A percentile compares a stretch with the other conserved stretches of the same genome.
phyloP scores from a whole-genome alignment of 2,797 vertebrate species.

The Prunella strophiata region DNA sequence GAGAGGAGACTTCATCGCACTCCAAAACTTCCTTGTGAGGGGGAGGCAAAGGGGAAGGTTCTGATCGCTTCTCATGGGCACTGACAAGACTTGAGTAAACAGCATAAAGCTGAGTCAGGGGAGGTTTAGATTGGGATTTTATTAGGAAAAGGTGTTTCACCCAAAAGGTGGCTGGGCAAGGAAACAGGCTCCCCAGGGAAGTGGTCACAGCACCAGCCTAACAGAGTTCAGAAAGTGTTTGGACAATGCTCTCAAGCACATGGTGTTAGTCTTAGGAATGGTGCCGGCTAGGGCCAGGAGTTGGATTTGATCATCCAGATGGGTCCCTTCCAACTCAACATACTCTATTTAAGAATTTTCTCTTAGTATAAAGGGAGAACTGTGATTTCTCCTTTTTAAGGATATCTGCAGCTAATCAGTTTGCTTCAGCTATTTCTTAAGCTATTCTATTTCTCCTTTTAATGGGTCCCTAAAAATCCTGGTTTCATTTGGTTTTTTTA shows the following conservation, averaged over 20 bases:
- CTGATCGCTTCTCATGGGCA: not conserved
- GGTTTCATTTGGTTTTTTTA: not conserved
- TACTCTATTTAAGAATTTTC: not conserved
- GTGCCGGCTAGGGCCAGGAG: not conserved
- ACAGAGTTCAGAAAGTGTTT: not conserved
- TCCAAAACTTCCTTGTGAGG: not conserved
- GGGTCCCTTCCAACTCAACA: not conserved
- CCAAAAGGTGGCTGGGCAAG: not conserved
- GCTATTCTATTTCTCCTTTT: not conserved
- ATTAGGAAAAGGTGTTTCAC: not conserved
- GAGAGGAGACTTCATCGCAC: not conserved
- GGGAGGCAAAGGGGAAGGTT: not conserved
- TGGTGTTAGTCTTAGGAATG: not conserved
- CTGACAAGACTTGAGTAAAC: not conserved
- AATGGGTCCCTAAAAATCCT: not conserved
- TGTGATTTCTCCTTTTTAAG: not conserved
- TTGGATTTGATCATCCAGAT: not conserved
- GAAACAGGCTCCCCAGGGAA: not conserved
- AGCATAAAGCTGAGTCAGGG: not conserved
- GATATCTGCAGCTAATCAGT: not conserved
- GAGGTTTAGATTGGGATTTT: not conserved
- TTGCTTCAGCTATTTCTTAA: not conserved
- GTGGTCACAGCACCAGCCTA: not conserved
- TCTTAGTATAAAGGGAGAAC: not conserved
- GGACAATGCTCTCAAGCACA: accelerated